Base-by-base conservation (phyloP, 2,113 vertebrate genomes). In the Cynocephalus volans region DNA sequence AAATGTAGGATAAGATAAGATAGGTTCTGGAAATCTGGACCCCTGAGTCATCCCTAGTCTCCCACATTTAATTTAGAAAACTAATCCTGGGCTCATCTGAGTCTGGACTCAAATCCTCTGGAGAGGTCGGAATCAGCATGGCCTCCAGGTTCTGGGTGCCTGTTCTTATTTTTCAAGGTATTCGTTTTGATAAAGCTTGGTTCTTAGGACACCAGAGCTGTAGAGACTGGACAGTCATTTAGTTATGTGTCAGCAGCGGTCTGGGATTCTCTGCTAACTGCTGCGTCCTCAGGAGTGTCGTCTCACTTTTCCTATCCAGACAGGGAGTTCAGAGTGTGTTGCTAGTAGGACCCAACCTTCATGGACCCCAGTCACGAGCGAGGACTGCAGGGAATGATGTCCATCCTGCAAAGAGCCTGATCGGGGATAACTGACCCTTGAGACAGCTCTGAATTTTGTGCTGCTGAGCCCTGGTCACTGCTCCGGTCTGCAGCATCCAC, bases 401-500 rank as follows among this genome's bases (percentile, higher is more conserved):
- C 76, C 75, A 4, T 86, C 62, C 62, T 23, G 2, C 54, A 11
- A 12, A 31, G 36, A 70, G 45, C 10, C 48, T 86, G 21, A 33
- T 26, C n/a, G 26, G n/a, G 28, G 85, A n/a, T 33, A 26, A 26
- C 17, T n/a, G 31, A 2, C 60, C 64, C 28, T 26, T 15, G 45
- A 90, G 11, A 58, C 54, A 60, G 52, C 52, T 90, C 54, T 13
- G 75, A 90, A 69, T 69, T 52, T 41, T 41, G 41, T 41, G 41
- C 41, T 41, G 41, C 41, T 41, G 41, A 41, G 41, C 41, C 41
- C 41, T 41, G 10, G 50, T 50, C 65, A 79, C 52, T 8, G 31
- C 36, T 67, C 5, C 6, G 5, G 52, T 45, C 26, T 0, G 0
- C 1, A 3, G 60, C 3, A 12, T 11, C 31, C 45, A 5, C 12